phyloP scores from a whole-genome alignment of 1,140 invertebrate genomes.

The Oedothorax gibbosus region DNA sequence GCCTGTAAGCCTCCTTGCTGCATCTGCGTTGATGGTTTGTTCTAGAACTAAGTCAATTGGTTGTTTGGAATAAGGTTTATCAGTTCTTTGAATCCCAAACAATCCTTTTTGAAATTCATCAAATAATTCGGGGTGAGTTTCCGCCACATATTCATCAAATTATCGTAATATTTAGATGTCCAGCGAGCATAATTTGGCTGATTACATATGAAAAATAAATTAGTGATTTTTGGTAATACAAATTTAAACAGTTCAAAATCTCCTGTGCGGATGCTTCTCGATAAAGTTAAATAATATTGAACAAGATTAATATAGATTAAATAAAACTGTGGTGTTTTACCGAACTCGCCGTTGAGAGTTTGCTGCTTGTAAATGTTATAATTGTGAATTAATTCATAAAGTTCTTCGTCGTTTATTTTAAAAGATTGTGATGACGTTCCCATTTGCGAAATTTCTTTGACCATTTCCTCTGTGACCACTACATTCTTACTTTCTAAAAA shows the following conservation, averaged over 20 bases:
- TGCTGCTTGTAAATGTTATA: too few relatives aligned
- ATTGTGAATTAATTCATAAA: too few relatives aligned
- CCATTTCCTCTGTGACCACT: not conserved
- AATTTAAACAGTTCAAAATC: too few relatives aligned
- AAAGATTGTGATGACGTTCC: too few relatives aligned
- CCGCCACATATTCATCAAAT: constrained; percentile 32
- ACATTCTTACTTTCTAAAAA: not conserved
- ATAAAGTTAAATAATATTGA: too few relatives aligned
- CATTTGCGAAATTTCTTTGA: not conserved
- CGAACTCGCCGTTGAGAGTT: too few relatives aligned
- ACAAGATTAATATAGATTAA: too few relatives aligned
- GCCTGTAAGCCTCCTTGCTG: constrained; percentile 22
- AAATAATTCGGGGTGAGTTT: constrained; percentile 23
- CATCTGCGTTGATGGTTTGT: constrained; percentile 53
- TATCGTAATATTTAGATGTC: constrained; percentile 57
- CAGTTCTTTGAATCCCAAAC: constrained; percentile 43
- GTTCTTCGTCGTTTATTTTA: too few relatives aligned
- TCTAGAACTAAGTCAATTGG: constrained; percentile 31
- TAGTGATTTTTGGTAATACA: too few relatives aligned
- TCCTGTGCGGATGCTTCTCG: too few relatives aligned
- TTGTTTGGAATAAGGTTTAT: constrained; percentile 29
- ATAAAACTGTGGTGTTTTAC: too few relatives aligned
- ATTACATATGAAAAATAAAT: too few relatives aligned
- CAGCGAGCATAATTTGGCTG: not conserved
- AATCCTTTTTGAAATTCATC: constrained; percentile 33